These are phyloP conservation scores for Hycleus phaleratus DNA, from an alignment of 1,140 invertebrate species.

Conservation along the genomic window DNA sequence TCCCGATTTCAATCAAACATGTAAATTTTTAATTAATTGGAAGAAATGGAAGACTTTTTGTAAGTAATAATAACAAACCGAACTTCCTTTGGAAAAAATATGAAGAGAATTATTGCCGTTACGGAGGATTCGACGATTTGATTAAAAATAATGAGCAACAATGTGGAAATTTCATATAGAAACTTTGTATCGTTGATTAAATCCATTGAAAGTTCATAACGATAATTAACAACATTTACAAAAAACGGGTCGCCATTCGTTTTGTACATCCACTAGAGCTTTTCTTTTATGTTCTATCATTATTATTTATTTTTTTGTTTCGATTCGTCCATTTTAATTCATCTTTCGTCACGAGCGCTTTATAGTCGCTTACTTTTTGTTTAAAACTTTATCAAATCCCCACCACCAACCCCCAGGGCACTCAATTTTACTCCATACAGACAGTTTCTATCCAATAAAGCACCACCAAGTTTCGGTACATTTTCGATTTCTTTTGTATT, in stretches of 20 bases:
- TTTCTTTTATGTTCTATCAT: neutral
- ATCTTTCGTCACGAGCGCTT: constrained; percentile 24
- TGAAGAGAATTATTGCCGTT: too few relatives aligned
- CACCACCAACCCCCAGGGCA: constrained; percentile 1
- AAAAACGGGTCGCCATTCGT: constrained; percentile 13
- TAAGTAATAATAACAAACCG: too few relatives aligned
- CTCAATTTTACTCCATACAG: too few relatives aligned
- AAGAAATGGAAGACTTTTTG: too few relatives aligned
- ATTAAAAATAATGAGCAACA: constrained; percentile 8
- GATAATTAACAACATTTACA: constrained; percentile 27
- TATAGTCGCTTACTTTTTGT: constrained; percentile 21
- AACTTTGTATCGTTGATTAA: constrained; percentile 19
- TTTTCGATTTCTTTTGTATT: constrained; percentile 19
- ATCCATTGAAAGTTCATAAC: constrained; percentile 13
- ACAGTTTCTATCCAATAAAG: too few relatives aligned
- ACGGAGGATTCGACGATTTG: neutral
- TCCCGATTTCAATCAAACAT: too few relatives aligned
- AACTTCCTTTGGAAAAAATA: too few relatives aligned
- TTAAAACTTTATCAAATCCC: constrained; percentile 12
- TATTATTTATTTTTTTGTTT: neutral
- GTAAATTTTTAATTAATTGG: too few relatives aligned
- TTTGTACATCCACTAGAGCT: neutral
- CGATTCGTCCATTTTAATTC: constrained; percentile 24
- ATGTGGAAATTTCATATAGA: constrained; percentile 11
- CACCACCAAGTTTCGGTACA: constrained; percentile 4